Percentiles rank a stretch among this genome's conserved stretches.
These are phyloP conservation scores for Philereme vetulata DNA, from an alignment of 2,888 invertebrate species.

Conservation along the genomic window DNA sequence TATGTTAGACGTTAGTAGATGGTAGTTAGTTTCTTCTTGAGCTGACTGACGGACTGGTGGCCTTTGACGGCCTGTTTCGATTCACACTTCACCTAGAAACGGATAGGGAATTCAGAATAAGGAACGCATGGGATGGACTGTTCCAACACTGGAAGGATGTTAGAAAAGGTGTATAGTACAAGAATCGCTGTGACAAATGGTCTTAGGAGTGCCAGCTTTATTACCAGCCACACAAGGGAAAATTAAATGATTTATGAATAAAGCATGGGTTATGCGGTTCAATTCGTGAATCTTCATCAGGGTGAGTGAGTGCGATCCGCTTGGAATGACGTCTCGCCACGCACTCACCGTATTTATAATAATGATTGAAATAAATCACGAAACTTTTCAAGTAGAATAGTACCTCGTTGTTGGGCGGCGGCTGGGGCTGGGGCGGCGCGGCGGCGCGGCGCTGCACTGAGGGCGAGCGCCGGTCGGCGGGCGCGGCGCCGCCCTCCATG, in stretches of 20 bases:
- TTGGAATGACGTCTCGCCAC: no score
- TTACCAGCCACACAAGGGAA: no score
- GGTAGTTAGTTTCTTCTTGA: slow-evolving; percentile 68
- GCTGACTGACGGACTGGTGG: slow-evolving; percentile 70
- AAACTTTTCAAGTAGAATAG: neutral
- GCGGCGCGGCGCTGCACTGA: slow-evolving; percentile 74
- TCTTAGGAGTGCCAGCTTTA: no score
- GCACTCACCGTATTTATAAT: no score
- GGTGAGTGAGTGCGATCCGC: no score
- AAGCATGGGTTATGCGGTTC: no score
- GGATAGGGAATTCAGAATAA: slow-evolving; percentile 26
- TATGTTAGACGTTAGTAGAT: slow-evolving; percentile 46
- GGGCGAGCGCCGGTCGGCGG: slow-evolving; percentile 73
- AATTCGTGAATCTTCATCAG: no score
- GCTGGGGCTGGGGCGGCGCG: slow-evolving; percentile 66
- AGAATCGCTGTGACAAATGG: no score
- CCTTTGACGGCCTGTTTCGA: slow-evolving; percentile 64
- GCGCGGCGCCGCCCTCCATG: slow-evolving; percentile 67
- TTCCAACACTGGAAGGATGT: no score
- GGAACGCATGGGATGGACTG: slow-evolving; percentile 10
- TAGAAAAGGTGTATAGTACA: no score
- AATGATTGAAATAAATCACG: no score
- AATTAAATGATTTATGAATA: no score
- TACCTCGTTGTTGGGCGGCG: slow-evolving; percentile 76
- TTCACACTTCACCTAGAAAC: slow-evolving; percentile 66